Conservation (phyloP, 2,888 invertebrate genomes). For the Epinotia brunnichana region DNA sequence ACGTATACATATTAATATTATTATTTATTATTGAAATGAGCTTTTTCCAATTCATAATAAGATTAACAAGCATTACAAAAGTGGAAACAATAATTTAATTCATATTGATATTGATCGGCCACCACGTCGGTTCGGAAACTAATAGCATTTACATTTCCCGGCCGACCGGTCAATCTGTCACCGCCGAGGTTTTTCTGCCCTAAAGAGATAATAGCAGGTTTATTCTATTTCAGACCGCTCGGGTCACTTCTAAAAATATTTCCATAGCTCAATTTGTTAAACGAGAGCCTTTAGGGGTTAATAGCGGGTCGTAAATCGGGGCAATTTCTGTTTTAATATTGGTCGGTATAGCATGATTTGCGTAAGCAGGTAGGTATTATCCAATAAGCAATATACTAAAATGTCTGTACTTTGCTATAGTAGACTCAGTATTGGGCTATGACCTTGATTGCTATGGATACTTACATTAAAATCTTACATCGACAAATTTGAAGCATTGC, state of each 20-base stretch:
- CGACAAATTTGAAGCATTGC: too few relatives aligned
- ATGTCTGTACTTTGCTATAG: too few relatives aligned
- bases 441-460: too few relatives aligned
- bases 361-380: too few relatives aligned
- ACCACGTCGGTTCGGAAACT: constrained; percentile 15
- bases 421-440: too few relatives aligned
- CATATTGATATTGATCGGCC: constrained; percentile 2
- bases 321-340: constrained; percentile 16
- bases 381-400: too few relatives aligned
- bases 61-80: too few relatives aligned
- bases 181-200: constrained; percentile 32
- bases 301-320: constrained; percentile 23
- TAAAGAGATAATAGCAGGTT: constrained; percentile 37
- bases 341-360: too few relatives aligned
- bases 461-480: too few relatives aligned
- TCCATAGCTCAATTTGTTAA: constrained; percentile 35
- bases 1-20: too few relatives aligned
- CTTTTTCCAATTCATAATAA: too few relatives aligned
- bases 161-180: constrained; percentile 23
- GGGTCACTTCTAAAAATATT: constrained; percentile 42
- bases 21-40: too few relatives aligned
- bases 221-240: constrained; percentile 26
- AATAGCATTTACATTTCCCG: constrained; percentile 36
- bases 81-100: neutral
- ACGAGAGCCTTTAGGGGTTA: constrained; percentile 23